Evolutionary conservation across 2,113 vertebrate genomes (phyloP).

Genomic region (Piliocolobus tephrosceles): DNA sequence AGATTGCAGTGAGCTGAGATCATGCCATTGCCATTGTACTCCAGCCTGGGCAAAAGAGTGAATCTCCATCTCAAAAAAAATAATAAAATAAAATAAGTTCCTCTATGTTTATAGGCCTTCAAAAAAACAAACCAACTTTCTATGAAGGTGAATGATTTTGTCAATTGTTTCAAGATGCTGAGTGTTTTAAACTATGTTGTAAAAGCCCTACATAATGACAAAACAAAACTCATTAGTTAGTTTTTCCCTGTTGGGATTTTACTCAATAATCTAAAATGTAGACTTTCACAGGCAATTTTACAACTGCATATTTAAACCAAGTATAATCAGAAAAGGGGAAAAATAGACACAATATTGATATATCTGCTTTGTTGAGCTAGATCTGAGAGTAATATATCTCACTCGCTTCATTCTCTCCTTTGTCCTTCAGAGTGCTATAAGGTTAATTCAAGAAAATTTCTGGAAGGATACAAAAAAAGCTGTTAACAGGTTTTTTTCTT

Average conservation of each 20-base stretch:
- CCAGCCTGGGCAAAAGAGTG: too few species aligned
- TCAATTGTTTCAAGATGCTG: constrained; percentile 71
- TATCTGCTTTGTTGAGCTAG: background rate
- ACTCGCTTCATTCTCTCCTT: background rate
- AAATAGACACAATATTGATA: background rate
- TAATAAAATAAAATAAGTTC: constrained; percentile 48
- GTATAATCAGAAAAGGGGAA: constrained; percentile 4
- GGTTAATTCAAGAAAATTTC: constrained; percentile 43
- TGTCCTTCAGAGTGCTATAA: constrained; percentile 3
- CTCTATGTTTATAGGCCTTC: constrained; percentile 50
- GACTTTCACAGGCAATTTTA: background rate
- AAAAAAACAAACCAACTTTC: constrained; percentile 63
- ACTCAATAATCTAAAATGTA: constrained; percentile 48
- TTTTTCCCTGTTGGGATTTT: constrained; percentile 48
- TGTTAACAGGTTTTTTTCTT: background rate
- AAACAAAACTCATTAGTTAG: constrained; percentile 54
- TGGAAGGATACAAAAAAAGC: constrained; percentile 19
- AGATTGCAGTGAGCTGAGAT: too few species aligned
- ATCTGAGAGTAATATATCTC: background rate
- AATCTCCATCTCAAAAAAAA: too few species aligned
- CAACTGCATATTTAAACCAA: background rate
- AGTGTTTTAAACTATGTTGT: constrained; percentile 50
- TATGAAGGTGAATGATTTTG: constrained; percentile 58
- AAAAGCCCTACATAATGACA: constrained; percentile 46
- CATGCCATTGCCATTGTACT: too few species aligned